Conservation (phyloP, 2,888 invertebrate species). For the Noctua janthina region DNA sequence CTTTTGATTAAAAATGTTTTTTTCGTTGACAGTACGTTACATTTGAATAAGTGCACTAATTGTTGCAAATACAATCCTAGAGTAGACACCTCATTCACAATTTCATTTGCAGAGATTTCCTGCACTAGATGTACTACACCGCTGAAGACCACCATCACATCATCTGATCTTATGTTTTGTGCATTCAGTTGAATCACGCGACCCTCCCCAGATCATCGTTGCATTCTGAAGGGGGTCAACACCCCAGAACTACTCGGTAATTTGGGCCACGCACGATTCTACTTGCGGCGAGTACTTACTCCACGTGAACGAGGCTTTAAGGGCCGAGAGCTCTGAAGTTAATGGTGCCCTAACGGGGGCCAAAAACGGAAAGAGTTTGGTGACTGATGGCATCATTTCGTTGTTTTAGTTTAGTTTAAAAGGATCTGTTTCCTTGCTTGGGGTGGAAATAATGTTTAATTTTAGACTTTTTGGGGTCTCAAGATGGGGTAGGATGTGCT, state of each 20-base stretch:
- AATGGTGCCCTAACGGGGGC: conserved; percentile 69
- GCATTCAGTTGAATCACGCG: neutral
- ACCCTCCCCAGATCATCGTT: neutral
- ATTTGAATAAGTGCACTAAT: neutral
- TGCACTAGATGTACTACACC: too few relatives aligned
- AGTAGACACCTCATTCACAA: neutral
- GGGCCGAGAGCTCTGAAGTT: conserved; percentile 64
- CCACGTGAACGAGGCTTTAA: conserved; percentile 31
- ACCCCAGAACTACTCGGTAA: neutral
- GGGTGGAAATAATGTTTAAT: conserved; percentile 25
- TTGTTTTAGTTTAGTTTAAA: conserved; percentile 64
- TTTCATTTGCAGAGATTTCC: neutral
- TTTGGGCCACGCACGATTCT: neutral
- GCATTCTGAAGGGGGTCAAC: neutral
- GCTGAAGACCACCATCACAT: neutral
- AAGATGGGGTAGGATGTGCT: neutral
- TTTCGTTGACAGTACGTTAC: neutral
- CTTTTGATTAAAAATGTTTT: neutral
- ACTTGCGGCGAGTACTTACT: neutral
- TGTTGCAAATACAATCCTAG: neutral
- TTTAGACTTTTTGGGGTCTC: conserved; percentile 26
- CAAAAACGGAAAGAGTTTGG: conserved; percentile 69
- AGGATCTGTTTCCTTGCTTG: conserved; percentile 25
- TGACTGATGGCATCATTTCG: conserved; percentile 66
- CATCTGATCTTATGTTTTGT: too few relatives aligned